Evolutionary conservation across 2,113 vertebrate genomes (phyloP), one percentile per base, ranked within the genome.

Genomic region (Nanorana parkeri): DNA sequence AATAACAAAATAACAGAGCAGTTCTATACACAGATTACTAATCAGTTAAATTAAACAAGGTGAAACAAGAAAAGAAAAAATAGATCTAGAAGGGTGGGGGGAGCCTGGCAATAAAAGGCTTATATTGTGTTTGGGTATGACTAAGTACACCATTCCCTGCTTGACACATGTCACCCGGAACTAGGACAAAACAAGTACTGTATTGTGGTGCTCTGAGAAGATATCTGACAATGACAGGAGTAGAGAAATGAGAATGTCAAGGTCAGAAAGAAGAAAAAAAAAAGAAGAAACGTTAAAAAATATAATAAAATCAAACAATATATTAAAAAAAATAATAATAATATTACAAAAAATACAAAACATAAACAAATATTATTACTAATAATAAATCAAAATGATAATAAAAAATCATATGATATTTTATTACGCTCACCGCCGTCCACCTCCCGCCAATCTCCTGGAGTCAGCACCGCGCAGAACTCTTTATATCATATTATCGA

Each of bases 121-220:
- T 78, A 36, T 56, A 67, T 19, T 65, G 47, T 67, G 41, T 67
- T 20, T 32, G 64, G n/a, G 64, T 54, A 56, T 56, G 64, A 78
- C 24, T 78, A 67, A 78, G 65, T 64, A 67, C 54, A 78, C 76
- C 63, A 20, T 52, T 52, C 63, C 26, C 41, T 32, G 47, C 24
- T 51, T 63, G 63, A 54, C 66, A 47, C 76, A 78, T 67, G 47
- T 78, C 77, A 68, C 77, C 77, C 77, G 51, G 51, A 78, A 78
- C 63, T 51, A 17, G 64, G 51, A 68, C 8, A 2, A 54, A 56
- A 68, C 64, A 78, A 65, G 51, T 63, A 47, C 64, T 51, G 60
- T 51, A 64, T 65, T 77, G 75, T 65, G 51, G 54, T 21, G 51
- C 32, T 65, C 15, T 55, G 24, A 72, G 51, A 26, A 72, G 28